Percentiles rank a stretch among this genome's conserved stretches.
These are phyloP conservation scores for Erinaceus europaeus DNA, from an alignment of 2,113 vertebrate species.

Conservation along the genomic window DNA sequence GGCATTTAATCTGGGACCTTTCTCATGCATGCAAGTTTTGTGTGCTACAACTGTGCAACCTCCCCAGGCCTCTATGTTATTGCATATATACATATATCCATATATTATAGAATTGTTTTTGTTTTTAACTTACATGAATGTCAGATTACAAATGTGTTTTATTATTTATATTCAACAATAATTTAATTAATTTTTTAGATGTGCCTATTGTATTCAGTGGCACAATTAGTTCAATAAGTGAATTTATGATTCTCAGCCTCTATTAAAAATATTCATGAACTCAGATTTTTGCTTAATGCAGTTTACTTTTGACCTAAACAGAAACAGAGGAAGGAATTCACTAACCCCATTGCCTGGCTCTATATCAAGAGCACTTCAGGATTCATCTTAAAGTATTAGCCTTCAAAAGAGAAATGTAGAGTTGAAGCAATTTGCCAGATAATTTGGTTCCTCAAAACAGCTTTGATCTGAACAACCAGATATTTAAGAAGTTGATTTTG, in stretches of 20 bases:
- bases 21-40: no score
- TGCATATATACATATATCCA: not conserved
- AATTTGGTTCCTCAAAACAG: not conserved
- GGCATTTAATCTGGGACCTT: no score
- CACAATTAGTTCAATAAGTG: not conserved
- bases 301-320: conserved; percentile 16
- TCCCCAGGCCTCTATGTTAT: no score
- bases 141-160: not conserved
- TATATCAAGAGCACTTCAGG: conserved; percentile 1
- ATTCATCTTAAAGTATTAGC: conserved; percentile 13
- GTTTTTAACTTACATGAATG: conserved; percentile 9
- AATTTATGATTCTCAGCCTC: not conserved
- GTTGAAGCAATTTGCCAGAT: conserved; percentile 45
- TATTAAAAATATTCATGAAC: not conserved
- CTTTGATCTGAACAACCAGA: conserved; percentile 19
- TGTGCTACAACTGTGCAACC: no score
- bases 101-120: not conserved
- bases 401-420: conserved; percentile 7
- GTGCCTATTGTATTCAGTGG: not conserved
- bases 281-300: no score
- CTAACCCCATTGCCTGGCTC: not conserved
- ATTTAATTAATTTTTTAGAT: not conserved
- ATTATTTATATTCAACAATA: not conserved
- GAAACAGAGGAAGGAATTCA: conserved; percentile 13
- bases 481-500: conserved; percentile 30